Conservation (phyloP, 2,113 vertebrate genomes). For the Myiagra hebetior region DNA sequence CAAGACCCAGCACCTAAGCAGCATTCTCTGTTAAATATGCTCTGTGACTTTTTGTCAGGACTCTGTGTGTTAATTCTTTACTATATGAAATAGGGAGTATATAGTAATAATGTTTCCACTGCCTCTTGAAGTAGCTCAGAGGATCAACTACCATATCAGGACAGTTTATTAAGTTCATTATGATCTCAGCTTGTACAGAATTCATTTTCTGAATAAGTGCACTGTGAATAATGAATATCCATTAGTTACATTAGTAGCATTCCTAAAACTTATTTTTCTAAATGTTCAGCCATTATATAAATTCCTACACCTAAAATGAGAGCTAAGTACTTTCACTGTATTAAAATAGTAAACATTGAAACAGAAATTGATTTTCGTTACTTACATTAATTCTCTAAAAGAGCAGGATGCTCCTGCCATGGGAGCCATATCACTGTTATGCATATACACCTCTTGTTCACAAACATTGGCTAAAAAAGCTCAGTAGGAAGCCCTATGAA, state of each 20-base stretch:
- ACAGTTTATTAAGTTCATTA: background rate
- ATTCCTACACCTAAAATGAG: background rate
- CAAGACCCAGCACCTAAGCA: background rate
- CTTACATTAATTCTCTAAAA: background rate
- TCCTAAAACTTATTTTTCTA: background rate
- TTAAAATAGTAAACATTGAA: background rate
- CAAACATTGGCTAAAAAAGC: background rate
- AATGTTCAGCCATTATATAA: background rate
- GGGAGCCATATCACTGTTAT: rapidly evolving
- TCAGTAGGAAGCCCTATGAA: background rate
- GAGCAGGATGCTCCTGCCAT: background rate
- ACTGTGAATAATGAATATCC: background rate
- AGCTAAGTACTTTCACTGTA: background rate
- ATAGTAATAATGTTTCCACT: background rate
- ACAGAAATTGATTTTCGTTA: background rate
- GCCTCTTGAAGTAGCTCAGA: background rate
- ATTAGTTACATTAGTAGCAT: background rate
- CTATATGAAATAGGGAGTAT: background rate
- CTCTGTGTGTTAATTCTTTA: background rate
- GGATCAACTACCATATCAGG: background rate
- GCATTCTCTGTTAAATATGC: background rate
- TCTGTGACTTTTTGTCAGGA: background rate
- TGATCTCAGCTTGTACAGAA: background rate
- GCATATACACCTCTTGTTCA: background rate
- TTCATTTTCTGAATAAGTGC: background rate